Conservation (phyloP, 2,113 vertebrate genomes). For the Elgaria multicarinata region DNA sequence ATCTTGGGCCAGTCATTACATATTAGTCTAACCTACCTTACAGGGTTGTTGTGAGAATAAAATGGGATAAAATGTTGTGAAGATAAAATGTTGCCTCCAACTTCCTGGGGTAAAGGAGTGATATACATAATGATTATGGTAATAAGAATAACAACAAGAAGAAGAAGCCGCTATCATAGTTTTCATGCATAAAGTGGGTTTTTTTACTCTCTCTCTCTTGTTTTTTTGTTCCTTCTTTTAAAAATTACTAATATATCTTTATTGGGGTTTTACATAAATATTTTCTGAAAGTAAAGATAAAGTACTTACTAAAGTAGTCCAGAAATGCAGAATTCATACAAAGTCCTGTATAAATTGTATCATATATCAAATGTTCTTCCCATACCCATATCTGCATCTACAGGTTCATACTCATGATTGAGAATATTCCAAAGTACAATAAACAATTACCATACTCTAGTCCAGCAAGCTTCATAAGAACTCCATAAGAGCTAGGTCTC, state of each 20-base stretch:
- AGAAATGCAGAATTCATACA: background rate
- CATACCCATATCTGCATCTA: background rate
- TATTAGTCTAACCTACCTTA: background rate
- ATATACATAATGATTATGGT: background rate
- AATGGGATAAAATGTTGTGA: background rate
- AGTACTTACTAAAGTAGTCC: background rate
- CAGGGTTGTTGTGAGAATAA: background rate
- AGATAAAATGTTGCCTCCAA: background rate
- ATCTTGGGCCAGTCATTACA: background rate
- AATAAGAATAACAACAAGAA: background rate
- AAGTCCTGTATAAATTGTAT: background rate
- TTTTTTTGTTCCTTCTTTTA: background rate
- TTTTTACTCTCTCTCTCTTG: too few species aligned
- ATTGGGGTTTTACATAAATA: background rate
- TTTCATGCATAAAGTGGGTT: background rate
- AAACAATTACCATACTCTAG: background rate
- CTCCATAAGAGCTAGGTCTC: background rate
- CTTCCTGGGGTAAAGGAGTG: background rate
- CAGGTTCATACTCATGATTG: background rate
- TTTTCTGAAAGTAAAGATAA: background rate
- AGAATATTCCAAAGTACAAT: background rate
- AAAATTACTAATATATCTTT: background rate
- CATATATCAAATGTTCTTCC: background rate
- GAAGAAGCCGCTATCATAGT: background rate
- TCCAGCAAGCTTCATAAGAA: background rate